These are phyloP conservation scores for Zapornia atra DNA, from an alignment of 2,113 vertebrate species.

Conservation along the genomic window DNA sequence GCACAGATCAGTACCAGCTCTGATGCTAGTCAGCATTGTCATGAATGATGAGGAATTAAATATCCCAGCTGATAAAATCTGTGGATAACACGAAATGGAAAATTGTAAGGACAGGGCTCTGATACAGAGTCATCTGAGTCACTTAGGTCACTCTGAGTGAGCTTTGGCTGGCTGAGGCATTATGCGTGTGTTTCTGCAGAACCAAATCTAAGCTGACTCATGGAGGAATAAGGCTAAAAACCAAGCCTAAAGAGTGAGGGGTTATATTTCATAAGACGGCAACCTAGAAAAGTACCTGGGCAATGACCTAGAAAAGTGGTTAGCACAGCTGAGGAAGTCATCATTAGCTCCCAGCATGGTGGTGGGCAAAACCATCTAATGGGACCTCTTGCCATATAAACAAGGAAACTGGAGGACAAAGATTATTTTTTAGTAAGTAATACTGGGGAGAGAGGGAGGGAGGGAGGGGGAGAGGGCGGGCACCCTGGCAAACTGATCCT, in stretches of 20 bases:
- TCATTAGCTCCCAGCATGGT: not conserved
- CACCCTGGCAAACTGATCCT: not conserved
- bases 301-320: constrained; percentile 7
- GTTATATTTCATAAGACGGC: not conserved
- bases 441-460: too few relatives aligned
- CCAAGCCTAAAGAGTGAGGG: not conserved
- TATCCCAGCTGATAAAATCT: constrained; percentile 47
- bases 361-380: not conserved
- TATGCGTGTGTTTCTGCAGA: not conserved
- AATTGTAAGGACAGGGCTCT: constrained; percentile 30
- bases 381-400: not conserved
- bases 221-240: not conserved
- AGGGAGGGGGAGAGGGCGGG: not conserved
- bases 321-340: not conserved
- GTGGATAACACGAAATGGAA: constrained; percentile 51
- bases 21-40: constrained; percentile 40
- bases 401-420: not conserved
- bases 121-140: constrained; percentile 26
- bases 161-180: not conserved
- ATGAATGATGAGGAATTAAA: constrained; percentile 54
- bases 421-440: not conserved
- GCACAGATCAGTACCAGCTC: not conserved
- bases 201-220: constrained; percentile 12
- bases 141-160: not conserved
- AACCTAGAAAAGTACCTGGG: not conserved